These are phyloP conservation scores for Intellagama lesueurii DNA, from an alignment of 2,797 vertebrate species.

Conservation along the genomic window DNA sequence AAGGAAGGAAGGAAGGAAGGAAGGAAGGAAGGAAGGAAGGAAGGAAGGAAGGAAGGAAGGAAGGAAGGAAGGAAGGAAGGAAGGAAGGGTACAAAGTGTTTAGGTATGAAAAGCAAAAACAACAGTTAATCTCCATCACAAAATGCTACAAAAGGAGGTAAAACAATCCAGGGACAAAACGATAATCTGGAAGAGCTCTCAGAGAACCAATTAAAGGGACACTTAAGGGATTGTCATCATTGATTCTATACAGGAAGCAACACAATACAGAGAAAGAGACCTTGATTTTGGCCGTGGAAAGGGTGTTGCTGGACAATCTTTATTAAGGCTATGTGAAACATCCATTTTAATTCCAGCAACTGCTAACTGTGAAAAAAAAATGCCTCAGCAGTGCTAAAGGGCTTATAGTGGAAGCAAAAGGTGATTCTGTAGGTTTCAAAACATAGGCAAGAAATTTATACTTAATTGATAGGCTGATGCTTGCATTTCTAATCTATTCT, in stretches of 20 bases:
- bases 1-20: too few relatives aligned
- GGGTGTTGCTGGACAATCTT: neutral
- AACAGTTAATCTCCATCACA: too few relatives aligned
- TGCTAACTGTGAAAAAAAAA: neutral
- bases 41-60: too few relatives aligned
- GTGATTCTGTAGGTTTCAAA: neutral
- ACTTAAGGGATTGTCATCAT: neutral
- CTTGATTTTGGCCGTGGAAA: neutral
- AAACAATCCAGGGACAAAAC: too few relatives aligned
- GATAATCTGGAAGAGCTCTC: neutral
- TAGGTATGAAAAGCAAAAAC: too few relatives aligned
- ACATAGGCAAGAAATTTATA: neutral
- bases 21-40: too few relatives aligned
- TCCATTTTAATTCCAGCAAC: neutral
- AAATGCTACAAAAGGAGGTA: too few relatives aligned
- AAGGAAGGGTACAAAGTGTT: too few relatives aligned
- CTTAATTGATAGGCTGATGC: neutral
- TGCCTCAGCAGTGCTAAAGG: neutral
- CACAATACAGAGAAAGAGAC: neutral
- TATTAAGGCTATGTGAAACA: neutral
- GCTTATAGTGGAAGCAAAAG: neutral
- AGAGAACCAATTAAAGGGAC: neutral
- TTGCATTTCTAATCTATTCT: neutral
- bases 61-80: too few relatives aligned
- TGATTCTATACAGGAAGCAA: neutral